Percentiles rank a stretch among this genome's conserved stretches.
These are phyloP conservation scores for Aporophyla nigra DNA, from an alignment of 2,888 invertebrate species.

Conservation along the genomic window DNA sequence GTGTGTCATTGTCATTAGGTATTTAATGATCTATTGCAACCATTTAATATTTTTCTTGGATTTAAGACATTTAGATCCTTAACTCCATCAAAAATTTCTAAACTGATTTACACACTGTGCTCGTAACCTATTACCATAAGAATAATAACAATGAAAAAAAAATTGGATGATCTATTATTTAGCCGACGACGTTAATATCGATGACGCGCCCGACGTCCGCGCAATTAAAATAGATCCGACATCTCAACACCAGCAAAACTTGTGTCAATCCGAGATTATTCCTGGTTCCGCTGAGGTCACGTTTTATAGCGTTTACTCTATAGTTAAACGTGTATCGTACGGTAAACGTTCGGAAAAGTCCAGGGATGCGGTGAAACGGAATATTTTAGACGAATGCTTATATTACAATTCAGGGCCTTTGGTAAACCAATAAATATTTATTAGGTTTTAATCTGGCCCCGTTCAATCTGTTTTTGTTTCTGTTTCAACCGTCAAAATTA, in stretches of 20 bases:
- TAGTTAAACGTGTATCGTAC: conserved; percentile 30
- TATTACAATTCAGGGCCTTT: conserved; percentile 3
- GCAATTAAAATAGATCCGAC: conserved; percentile 79
- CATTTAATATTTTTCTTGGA: neutral
- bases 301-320: conserved; percentile 60
- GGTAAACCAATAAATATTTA: neutral
- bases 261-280: conserved; percentile 77
- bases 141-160: conserved; percentile 39
- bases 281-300: conserved; percentile 72
- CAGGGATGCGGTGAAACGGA: conserved; percentile 40
- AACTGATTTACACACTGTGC: neutral
- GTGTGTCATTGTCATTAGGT: neutral
- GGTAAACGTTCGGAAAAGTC: conserved; percentile 48
- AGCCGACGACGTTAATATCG: conserved; percentile 66
- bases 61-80: neutral
- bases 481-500: neutral
- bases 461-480: neutral
- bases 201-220: conserved; percentile 73
- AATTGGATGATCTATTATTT: conserved; percentile 70
- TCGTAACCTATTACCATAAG: conserved; percentile 13
- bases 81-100: neutral
- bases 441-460: neutral
- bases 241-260: conserved; percentile 69
- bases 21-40: neutral
- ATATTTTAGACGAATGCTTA: conserved; percentile 15